These are phyloP conservation scores for Microctonus hyperodae DNA, from an alignment of 2,888 invertebrate species.

Conservation along the genomic window DNA sequence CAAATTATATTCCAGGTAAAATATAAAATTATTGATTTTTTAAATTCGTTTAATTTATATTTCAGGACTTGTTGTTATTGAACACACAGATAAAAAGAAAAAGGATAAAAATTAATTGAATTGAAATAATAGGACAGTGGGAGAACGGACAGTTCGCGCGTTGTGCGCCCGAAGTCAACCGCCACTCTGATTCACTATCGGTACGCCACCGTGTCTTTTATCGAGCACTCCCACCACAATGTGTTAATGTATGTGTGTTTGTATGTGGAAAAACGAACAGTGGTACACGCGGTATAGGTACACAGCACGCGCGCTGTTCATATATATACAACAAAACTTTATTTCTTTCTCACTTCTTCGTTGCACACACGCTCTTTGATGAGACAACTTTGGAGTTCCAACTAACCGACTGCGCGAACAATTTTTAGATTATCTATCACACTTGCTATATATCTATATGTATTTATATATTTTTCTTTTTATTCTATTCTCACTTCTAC, in stretches of 20 bases:
- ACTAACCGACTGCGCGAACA: constrained; percentile 5
- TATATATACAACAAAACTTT: too few relatives aligned
- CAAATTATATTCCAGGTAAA: neutral
- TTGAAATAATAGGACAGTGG: constrained; percentile 7
- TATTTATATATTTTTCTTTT: neutral
- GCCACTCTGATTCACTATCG: constrained; percentile 61
- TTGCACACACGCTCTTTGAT: neutral
- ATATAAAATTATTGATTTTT: neutral
- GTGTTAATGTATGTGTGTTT: constrained; percentile 21
- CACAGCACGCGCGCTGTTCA: neutral
- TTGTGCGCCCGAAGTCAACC: constrained; percentile 54
- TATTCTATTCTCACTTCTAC: too few relatives aligned
- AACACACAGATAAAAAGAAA: neutral
- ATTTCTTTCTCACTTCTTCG: neutral
- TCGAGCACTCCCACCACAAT: constrained; percentile 57
- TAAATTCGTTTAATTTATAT: neutral
- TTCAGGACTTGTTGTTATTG: neutral
- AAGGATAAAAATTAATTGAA: neutral
- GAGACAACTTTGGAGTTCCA: constrained; percentile 10
- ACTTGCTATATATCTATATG: neutral
- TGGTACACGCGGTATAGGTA: constrained; percentile 1
- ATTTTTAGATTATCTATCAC: too few relatives aligned
- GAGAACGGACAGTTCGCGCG: constrained; percentile 39
- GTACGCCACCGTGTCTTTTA: constrained; percentile 57
- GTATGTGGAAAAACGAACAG: neutral